Conservation (phyloP, 2,888 invertebrate genomes). For the Cheiracanthium punctorium region DNA sequence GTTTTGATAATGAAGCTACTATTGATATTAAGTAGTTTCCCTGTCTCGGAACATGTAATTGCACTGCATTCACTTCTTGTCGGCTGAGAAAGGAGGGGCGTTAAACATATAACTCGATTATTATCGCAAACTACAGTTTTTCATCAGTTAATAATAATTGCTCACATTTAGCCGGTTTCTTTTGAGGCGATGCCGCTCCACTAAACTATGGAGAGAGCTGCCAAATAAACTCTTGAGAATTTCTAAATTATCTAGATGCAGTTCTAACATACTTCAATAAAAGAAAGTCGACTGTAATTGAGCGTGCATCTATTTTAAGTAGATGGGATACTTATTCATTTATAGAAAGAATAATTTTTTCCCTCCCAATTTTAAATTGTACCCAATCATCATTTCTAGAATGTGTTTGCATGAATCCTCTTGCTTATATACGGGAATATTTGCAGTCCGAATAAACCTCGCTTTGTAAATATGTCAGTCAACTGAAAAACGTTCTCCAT, state of each 20-base stretch:
- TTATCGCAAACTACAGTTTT: slow-evolving; percentile 23
- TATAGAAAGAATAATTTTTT: too few species aligned
- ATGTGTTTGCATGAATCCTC: too few species aligned
- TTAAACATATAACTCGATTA: slow-evolving; percentile 29
- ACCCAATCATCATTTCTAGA: too few species aligned
- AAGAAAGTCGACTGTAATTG: too few species aligned
- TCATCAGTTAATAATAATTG: slow-evolving; percentile 26
- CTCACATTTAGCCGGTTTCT: background rate
- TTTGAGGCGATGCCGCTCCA: background rate
- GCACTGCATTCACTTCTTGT: slow-evolving; percentile 22
- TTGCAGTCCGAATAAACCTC: too few species aligned
- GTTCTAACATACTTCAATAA: too few species aligned
- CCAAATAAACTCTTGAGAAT: background rate
- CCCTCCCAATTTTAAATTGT: too few species aligned
- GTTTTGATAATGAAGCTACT: slow-evolving; percentile 15
- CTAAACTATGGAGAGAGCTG: background rate
- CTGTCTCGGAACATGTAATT: slow-evolving; percentile 11
- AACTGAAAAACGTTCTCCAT: too few species aligned
- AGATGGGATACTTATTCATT: too few species aligned
- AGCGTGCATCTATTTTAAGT: too few species aligned
- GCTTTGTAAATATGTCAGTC: too few species aligned
- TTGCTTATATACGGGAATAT: too few species aligned
- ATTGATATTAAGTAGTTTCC: slow-evolving; percentile 11
- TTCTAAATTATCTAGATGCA: background rate
- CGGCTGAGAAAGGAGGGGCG: slow-evolving; percentile 21